phyloP scores from a whole-genome alignment of 2,888 invertebrate species.

The Gryllus longicercus region DNA sequence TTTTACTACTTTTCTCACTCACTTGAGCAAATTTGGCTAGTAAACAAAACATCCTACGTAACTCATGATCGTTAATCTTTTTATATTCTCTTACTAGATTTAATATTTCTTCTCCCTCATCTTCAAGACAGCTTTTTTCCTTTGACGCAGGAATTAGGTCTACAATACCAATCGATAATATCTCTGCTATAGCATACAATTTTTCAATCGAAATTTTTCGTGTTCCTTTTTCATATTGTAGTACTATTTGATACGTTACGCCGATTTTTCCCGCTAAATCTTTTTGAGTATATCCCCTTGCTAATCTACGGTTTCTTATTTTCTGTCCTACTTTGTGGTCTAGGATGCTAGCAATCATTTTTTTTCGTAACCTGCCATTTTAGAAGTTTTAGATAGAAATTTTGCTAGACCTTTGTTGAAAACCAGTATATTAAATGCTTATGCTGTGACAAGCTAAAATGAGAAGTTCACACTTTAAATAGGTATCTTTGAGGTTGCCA shows the following conservation, averaged over 20 bases:
- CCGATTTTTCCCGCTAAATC: conserved; percentile 25
- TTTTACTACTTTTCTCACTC: background rate
- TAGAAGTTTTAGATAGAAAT: too few species aligned
- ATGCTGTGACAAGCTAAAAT: too few species aligned
- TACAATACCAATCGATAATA: too few species aligned
- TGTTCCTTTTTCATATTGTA: conserved; percentile 22
- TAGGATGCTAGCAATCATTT: background rate
- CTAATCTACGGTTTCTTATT: conserved; percentile 20
- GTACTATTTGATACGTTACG: background rate
- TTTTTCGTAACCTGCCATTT: too few species aligned
- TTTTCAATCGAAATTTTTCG: background rate
- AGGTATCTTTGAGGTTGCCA: too few species aligned
- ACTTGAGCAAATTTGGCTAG: background rate
- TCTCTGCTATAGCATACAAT: conserved; percentile 21
- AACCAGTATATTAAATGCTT: too few species aligned
- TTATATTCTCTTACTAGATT: background rate
- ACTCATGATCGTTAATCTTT: background rate
- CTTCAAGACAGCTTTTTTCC: too few species aligned
- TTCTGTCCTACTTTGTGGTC: conserved; percentile 22
- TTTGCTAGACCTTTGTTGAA: too few species aligned
- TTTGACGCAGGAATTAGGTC: too few species aligned
- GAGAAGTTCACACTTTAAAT: too few species aligned
- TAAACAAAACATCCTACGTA: background rate
- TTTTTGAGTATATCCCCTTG: conserved; percentile 22
- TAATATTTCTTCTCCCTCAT: background rate